A percentile compares a stretch with the other conserved stretches of the same genome.
phyloP scores from a whole-genome alignment of 2,113 vertebrate genomes.

The Ia io region DNA sequence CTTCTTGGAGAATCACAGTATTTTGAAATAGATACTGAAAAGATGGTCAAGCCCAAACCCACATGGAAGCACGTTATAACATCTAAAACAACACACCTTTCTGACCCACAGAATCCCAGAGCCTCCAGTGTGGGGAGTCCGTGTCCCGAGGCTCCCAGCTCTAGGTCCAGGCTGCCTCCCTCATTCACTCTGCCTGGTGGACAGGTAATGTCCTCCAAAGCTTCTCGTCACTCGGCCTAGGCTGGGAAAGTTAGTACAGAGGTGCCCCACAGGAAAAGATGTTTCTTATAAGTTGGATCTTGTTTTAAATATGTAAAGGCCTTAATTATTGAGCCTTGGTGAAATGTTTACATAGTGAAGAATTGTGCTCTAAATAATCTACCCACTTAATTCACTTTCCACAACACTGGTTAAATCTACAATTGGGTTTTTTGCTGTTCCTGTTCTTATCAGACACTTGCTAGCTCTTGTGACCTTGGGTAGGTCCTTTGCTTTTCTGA shows the following conservation, averaged over 20 bases:
- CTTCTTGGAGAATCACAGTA: background rate
- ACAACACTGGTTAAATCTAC: background rate
- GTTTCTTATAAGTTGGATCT: background rate
- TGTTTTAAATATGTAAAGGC: background rate
- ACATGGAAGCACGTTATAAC: background rate
- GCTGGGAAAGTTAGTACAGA: background rate
- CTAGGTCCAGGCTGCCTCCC: rapidly evolving
- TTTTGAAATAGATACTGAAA: background rate
- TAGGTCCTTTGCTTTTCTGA: background rate
- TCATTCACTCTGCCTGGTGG: background rate
- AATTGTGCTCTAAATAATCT: background rate
- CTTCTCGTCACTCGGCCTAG: background rate
- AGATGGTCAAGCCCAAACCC: background rate
- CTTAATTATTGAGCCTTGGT: background rate
- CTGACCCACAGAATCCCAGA: background rate
- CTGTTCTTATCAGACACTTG: background rate
- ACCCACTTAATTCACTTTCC: background rate
- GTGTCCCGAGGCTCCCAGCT: background rate
- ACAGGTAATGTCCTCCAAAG: background rate
- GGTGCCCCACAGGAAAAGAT: background rate
- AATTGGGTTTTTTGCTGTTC: background rate
- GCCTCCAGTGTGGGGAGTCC: background rate
- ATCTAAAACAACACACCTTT: background rate
- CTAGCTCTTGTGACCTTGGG: background rate
- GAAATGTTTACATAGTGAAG: background rate